phyloP scores from a whole-genome alignment of 1,140 invertebrate species.

The Trichonephila inaurata region DNA sequence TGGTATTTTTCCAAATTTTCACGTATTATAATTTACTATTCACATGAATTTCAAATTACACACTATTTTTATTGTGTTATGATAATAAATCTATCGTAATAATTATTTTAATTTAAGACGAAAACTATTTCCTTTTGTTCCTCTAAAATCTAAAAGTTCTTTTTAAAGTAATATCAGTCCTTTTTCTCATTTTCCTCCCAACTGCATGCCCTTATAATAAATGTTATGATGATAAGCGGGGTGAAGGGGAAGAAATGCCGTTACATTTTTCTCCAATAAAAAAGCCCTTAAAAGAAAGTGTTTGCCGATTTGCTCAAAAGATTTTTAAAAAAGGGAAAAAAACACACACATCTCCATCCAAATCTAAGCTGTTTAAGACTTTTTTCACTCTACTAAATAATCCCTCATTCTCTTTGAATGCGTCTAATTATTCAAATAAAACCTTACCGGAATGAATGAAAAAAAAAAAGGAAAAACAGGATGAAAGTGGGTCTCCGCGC shows the following conservation, averaged over 20 bases:
- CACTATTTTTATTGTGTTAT: too few relatives aligned
- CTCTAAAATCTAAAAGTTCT: too few relatives aligned
- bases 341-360: background rate
- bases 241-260: background rate
- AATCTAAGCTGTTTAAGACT: slow-evolving; percentile 29
- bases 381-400: slow-evolving; percentile 52
- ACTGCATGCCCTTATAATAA: too few relatives aligned
- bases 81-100: too few relatives aligned
- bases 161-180: too few relatives aligned
- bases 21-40: too few relatives aligned
- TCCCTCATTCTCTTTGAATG: slow-evolving; percentile 17
- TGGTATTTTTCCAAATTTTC: too few relatives aligned
- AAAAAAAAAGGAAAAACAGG: background rate
- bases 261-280: background rate
- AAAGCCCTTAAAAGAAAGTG: background rate
- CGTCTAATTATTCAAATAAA: slow-evolving; percentile 64
- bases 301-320: slow-evolving; percentile 14
- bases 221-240: too few relatives aligned
- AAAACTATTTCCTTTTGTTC: too few relatives aligned
- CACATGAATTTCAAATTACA: too few relatives aligned
- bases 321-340: background rate
- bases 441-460: background rate
- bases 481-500: background rate
- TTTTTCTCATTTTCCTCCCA: too few relatives aligned
- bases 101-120: too few relatives aligned